phyloP scores from a whole-genome alignment of 1,140 invertebrate species.

The Calephelis nemesis region DNA sequence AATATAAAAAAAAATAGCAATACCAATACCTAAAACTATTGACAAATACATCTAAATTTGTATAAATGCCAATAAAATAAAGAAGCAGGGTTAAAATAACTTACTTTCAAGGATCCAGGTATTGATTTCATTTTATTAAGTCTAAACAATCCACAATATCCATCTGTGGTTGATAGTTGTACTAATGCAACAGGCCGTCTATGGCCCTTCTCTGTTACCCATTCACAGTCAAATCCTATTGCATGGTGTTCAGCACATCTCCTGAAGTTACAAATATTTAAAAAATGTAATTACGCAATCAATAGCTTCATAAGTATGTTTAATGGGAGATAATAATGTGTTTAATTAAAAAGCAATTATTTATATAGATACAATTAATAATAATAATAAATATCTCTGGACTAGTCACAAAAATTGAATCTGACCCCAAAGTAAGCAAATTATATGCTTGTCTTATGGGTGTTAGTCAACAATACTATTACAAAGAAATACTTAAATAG shows the following conservation, averaged over 20 bases:
- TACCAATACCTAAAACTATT: neutral
- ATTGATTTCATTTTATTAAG: slow-evolving; percentile 79
- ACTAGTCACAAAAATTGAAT: no score
- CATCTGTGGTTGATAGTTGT: slow-evolving; percentile 83
- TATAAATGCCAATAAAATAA: neutral
- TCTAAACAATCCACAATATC: slow-evolving; percentile 82
- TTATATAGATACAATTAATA: no score
- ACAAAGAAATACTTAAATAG: no score
- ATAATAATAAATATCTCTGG: no score
- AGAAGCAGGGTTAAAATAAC: slow-evolving; percentile 13
- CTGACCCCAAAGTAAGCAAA: no score
- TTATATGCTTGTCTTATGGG: no score
- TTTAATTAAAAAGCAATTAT: no score
- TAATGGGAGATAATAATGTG: no score
- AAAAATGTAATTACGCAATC: neutral
- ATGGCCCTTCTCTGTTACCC: slow-evolving; percentile 79
- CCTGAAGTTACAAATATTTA: slow-evolving; percentile 36
- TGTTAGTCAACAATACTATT: no score
- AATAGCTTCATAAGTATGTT: neutral
- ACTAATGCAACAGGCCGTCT: slow-evolving; percentile 81
- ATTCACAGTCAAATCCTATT: slow-evolving; percentile 87
- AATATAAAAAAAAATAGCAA: neutral
- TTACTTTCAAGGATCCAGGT: slow-evolving; percentile 70
- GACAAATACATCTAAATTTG: neutral
- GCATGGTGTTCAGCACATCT: slow-evolving; percentile 49